Evolutionary conservation across 2,797 vertebrate species (phyloP), one percentile per base, ranked within the genome.

Genomic region (Channa striata): DNA sequence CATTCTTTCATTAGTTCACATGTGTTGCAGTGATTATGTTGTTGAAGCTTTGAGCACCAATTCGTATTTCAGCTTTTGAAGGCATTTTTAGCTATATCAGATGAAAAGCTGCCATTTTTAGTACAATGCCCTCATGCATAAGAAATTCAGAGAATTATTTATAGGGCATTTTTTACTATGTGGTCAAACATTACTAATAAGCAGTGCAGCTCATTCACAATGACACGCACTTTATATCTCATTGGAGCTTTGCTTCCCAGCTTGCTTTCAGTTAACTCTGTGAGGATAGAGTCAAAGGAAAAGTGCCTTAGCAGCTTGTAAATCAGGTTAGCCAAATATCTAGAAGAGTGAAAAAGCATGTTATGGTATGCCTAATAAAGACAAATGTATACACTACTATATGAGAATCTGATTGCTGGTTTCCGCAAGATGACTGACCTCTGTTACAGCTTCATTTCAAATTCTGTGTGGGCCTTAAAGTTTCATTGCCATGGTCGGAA

Each of bases 1-100:
- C 81, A 84, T 84, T 86, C 89, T 77, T 87, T 90, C 74, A 85
- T 83, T 82, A 66, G 62, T 59, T 43, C 21, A 36, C 50, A 59
- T 72, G 59, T 49, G 59, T 74, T 63, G 68, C 57, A 33, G 20
- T 14, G 57, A 60, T 86, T 68, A 53, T 58, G 44, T 39, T 43
- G 14, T 59, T 79, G 72, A 72, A 71, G 59, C 66, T 89, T 84
- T 83, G 83, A 84, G 66, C 68, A 77, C 23, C 2, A 36, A 47
- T 65, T 82, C 65, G 84, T 74, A 81, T 89, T 82, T 64, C 44
- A 60, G 58, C 64, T 48, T n/a, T 84, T 69, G 43, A 82, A 77
- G 72, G 46, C 59, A 48, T 76, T 81, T 85, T 84, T 79, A 83
- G 68, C 64, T 37, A n/a, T 25, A 36, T 74, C 63, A 53, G 16